Conservation (phyloP, 1,140 invertebrate species). For the Papilio machaon region DNA sequence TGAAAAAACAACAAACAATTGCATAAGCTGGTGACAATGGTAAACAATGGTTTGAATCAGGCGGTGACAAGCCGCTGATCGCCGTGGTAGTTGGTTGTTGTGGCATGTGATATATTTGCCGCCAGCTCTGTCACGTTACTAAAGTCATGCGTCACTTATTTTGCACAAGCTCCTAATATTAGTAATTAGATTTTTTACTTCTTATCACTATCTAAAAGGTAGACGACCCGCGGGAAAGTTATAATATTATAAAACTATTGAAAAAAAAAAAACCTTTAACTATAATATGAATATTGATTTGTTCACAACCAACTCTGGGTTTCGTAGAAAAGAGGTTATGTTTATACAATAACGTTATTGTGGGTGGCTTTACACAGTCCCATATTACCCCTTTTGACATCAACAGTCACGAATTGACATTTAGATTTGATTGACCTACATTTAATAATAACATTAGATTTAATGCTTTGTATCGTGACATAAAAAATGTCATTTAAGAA, state of each 20-base stretch:
- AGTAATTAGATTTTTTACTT: neutral
- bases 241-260: no score
- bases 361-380: neutral
- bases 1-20: slow-evolving; percentile 9
- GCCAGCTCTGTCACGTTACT: neutral
- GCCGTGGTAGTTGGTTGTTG: neutral
- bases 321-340: no score
- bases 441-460: neutral
- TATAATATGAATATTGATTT: neutral
- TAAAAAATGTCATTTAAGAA: no score
- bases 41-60: slow-evolving; percentile 24
- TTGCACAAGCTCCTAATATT: neutral
- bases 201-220: neutral
- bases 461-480: no score
- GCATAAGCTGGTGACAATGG: neutral
- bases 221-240: neutral
- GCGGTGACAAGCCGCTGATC: neutral
- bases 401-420: neutral
- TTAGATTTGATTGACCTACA: neutral
- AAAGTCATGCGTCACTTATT: neutral
- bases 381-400: neutral
- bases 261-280: no score
- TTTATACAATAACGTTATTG: neutral
- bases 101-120: neutral
- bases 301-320: neutral